Evolutionary conservation across 1,140 invertebrate species (phyloP).

Genomic region (Drosophila teissieri): DNA sequence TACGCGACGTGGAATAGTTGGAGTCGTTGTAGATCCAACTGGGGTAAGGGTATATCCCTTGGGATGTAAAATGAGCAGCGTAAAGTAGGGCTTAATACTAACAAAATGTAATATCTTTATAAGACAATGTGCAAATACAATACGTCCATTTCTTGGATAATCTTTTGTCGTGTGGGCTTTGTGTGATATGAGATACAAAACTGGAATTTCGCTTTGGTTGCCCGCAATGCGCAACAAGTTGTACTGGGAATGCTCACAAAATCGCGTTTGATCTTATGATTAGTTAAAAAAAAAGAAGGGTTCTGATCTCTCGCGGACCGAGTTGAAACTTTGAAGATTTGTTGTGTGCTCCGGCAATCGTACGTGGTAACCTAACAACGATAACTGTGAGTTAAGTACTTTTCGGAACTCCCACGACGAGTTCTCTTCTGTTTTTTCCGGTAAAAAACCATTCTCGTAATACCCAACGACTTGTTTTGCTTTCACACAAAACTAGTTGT

Average conservation of each 20-base stretch:
- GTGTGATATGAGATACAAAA: conserved; percentile 10
- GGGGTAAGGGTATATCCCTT: conserved; percentile 30
- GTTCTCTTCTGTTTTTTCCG: not conserved
- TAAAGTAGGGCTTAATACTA: conserved; percentile 57
- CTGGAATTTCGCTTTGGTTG: conserved; percentile 9
- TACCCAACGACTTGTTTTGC: not conserved
- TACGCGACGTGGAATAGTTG: conserved; percentile 30
- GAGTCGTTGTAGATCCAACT: not conserved
- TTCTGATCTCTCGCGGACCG: conserved; percentile 11
- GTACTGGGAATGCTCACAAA: conserved; percentile 18
- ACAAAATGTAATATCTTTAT: conserved; percentile 64
- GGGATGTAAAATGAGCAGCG: conserved; percentile 53
- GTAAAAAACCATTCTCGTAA: not conserved
- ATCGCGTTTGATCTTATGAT: conserved; percentile 13
- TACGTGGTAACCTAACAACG: conserved; percentile 1
- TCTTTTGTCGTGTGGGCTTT: conserved; percentile 12
- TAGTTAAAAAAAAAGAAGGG: not conserved
- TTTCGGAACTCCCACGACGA: conserved; percentile 2
- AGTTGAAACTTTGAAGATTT: not conserved
- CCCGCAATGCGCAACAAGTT: not conserved
- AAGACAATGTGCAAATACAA: conserved; percentile 39
- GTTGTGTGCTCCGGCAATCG: not conserved
- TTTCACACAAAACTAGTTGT: not conserved
- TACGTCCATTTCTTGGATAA: not conserved
- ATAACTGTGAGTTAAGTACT: not conserved